Conservation (phyloP, 1,140 invertebrate species). For the Magallana gigas region DNA sequence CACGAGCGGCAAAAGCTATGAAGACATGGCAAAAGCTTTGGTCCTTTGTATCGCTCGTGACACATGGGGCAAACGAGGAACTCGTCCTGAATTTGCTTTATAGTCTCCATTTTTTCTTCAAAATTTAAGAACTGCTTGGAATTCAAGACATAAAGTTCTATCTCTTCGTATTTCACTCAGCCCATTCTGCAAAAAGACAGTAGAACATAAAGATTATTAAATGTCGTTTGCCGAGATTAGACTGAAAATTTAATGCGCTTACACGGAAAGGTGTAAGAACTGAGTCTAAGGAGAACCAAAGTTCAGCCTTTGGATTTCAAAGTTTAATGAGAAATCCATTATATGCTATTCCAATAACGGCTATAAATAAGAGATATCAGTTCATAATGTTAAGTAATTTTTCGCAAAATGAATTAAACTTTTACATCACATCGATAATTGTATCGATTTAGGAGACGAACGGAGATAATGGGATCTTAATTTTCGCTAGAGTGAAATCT, state of each 20-base stretch:
- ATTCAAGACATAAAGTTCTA: background rate
- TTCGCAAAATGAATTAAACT: background rate
- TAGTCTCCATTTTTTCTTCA: constrained; percentile 66
- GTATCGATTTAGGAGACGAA: background rate
- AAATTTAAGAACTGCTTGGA: constrained; percentile 26
- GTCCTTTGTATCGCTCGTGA: constrained; percentile 60
- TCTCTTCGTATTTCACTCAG: background rate
- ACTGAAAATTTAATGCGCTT: background rate
- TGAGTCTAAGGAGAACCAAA: constrained; percentile 6
- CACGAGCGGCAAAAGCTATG: constrained; percentile 80
- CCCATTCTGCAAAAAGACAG: background rate
- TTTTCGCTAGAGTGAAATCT: background rate
- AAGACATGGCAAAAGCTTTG: constrained; percentile 71
- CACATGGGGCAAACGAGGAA: constrained; percentile 69
- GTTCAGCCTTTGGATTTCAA: background rate
- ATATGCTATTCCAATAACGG: constrained; percentile 1
- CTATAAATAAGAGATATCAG: background rate
- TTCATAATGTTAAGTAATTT: background rate
- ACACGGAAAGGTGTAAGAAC: background rate
- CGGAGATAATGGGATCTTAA: background rate
- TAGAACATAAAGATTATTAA: background rate
- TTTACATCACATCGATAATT: background rate
- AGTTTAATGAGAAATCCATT: background rate
- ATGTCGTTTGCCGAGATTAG: background rate
- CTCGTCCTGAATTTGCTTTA: constrained; percentile 67